Evolutionary conservation across 2,888 invertebrate species (phyloP).

Genomic region (Tiphia femorata): DNA sequence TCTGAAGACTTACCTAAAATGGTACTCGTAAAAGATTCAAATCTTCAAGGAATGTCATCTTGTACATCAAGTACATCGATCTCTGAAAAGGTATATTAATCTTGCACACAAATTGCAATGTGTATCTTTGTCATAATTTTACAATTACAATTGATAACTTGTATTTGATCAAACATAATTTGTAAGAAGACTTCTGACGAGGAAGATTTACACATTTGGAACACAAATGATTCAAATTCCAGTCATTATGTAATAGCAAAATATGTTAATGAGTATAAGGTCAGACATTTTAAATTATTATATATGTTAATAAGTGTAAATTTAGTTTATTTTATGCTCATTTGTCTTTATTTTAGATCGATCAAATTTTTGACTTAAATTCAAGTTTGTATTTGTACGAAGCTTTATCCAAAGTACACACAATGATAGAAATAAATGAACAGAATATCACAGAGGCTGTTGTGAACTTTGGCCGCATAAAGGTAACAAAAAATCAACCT

Average conservation of each 20-base stretch:
- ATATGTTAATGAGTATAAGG: constrained; percentile 74
- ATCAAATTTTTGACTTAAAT: constrained; percentile 56
- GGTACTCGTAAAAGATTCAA: constrained; percentile 73
- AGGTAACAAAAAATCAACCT: constrained; percentile 15
- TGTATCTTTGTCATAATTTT: constrained; percentile 16
- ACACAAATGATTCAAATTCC: constrained; percentile 10
- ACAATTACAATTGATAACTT: constrained; percentile 10
- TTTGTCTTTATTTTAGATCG: constrained; percentile 42
- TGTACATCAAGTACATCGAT: constrained; percentile 10
- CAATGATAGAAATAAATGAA: constrained; percentile 47
- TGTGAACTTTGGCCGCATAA: constrained; percentile 47
- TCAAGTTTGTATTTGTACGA: constrained; percentile 46
- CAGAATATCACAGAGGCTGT: constrained; percentile 38
- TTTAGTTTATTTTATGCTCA: constrained; percentile 1
- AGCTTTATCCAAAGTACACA: constrained; percentile 35
- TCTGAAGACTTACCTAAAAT: constrained; percentile 74
- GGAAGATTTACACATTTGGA: too few species aligned
- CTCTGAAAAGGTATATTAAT: constrained; percentile 31
- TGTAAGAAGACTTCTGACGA: constrained; percentile 6
- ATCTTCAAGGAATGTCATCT: constrained; percentile 65
- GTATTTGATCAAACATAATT: constrained; percentile 8
- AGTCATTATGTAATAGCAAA: constrained; percentile 70
- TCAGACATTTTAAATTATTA: constrained; percentile 51
- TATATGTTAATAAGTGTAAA: too few species aligned
- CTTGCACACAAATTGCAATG: background rate